Base-by-base conservation (phyloP, 2,113 vertebrate genomes). In the Pongo abelii region DNA sequence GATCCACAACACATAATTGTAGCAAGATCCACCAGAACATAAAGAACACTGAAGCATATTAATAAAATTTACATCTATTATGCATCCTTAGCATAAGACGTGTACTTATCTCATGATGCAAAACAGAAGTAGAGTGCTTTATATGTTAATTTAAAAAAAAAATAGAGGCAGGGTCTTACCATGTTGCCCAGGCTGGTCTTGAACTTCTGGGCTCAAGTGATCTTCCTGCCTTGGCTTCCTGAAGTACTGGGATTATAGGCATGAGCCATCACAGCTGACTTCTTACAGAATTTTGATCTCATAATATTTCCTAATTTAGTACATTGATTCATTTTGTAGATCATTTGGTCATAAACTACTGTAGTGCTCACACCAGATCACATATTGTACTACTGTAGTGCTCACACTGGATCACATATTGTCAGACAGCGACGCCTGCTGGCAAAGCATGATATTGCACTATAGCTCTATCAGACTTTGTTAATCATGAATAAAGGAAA, bases 361-460 rank as follows among this genome's bases (percentile, higher is more conserved):
- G 18, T 43, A 64, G 74, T 1, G 7, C 25, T 55, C 94, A 20
- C 30, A 2, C 13, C 2, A 0, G 13, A 14, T 67, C 84, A 55
- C 86, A 40, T 43, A 6, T 59, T 84, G 9, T 87, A 61, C 7
- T 2, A 3, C 23, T 38, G 17, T 43, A 64, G 74, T 1, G 9
- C 25, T 55, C 94, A 20, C 30, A 2, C 13, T 1, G 1, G 13
- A 18, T 67, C 85, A 55, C 86, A 40, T 46, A 5, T 59, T 84
- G 9, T 87, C 72, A 80, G 35, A 95, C 90, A 96, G 80, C 35
- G 97, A 89, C 97, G 92, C 96, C 97, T 98, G 67, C 95, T 95
- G 98, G 70, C 77, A 8, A 35, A 25, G 0, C 12, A 0, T 79
- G 87, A 75, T 27, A 94, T 93, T 95, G 89, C 96, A 91, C 22